A percentile compares a stretch with the other conserved stretches of the same genome.
Conservation (phyloP, 1,140 invertebrate species). For the Dufourea novaeangliae region DNA sequence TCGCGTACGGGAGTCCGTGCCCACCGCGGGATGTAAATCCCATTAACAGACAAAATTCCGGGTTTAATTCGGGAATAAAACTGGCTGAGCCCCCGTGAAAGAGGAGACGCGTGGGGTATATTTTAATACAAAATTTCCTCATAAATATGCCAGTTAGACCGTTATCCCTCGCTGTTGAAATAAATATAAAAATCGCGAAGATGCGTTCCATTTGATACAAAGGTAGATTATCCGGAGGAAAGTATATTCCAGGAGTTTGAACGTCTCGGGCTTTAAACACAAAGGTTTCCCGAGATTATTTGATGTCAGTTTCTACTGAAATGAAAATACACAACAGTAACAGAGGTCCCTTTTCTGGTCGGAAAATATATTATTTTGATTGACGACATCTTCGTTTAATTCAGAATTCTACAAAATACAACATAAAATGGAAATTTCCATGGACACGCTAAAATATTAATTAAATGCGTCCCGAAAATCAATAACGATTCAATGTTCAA, state of each 20-base stretch:
- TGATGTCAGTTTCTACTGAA: too few relatives aligned
- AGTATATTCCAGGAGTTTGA: neutral
- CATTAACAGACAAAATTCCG: constrained; percentile 37
- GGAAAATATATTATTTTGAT: too few relatives aligned
- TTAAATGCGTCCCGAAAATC: too few relatives aligned
- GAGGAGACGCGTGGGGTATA: neutral
- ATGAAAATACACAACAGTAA: too few relatives aligned
- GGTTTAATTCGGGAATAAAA: constrained; percentile 21
- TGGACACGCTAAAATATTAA: too few relatives aligned
- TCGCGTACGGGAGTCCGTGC: neutral
- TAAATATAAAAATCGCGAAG: neutral
- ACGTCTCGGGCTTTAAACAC: too few relatives aligned
- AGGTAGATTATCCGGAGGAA: neutral
- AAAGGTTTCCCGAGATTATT: too few relatives aligned
- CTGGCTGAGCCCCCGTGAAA: neutral
- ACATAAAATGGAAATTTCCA: too few relatives aligned
- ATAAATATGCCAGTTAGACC: constrained; percentile 23
- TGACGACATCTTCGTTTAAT: too few relatives aligned
- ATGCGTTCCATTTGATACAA: neutral
- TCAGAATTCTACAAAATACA: too few relatives aligned
- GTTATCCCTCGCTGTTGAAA: neutral
- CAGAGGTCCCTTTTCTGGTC: too few relatives aligned
- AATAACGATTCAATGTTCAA: too few relatives aligned
- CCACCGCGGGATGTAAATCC: constrained; percentile 17
- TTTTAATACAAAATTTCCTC: constrained; percentile 21